Conservation (phyloP, 2,113 vertebrate genomes). For the Verasper variegatus region DNA sequence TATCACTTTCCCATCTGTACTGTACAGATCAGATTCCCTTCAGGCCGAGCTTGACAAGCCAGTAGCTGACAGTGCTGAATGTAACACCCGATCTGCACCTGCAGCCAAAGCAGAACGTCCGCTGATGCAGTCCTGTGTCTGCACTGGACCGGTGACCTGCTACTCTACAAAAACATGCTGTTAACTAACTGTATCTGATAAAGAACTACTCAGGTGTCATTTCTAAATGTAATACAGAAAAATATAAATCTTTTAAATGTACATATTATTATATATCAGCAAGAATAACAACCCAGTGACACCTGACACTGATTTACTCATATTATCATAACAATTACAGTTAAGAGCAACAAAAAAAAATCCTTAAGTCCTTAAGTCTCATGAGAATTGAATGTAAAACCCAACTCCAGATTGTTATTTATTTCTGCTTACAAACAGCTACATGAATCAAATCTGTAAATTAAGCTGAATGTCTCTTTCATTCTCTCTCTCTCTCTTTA, state of each 20-base stretch:
- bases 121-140: not conserved
- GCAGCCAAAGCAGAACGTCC: constrained; percentile 16
- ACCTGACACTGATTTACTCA: too few species aligned
- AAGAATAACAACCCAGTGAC: too few species aligned
- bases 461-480: not conserved
- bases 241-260: not conserved
- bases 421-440: not conserved
- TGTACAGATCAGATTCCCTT: not conserved
- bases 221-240: not conserved
- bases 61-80: constrained; percentile 48
- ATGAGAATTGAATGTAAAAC: too few species aligned
- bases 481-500: not conserved
- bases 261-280: too few species aligned
- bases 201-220: too few species aligned
- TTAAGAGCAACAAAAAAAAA: too few species aligned
- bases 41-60: constrained; percentile 5
- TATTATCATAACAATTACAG: too few species aligned
- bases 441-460: not conserved
- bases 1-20: constrained; percentile 30
- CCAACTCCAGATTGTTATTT: not conserved
- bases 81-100: constrained; percentile 45
- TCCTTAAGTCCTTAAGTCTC: too few species aligned
- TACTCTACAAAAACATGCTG: not conserved
- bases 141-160: too few species aligned
- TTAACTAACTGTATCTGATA: too few species aligned